Percentiles rank a stretch among this genome's conserved stretches.
Evolutionary conservation across 2,113 vertebrate species (phyloP).

Genomic region (Thamnophis sirtalis): DNA sequence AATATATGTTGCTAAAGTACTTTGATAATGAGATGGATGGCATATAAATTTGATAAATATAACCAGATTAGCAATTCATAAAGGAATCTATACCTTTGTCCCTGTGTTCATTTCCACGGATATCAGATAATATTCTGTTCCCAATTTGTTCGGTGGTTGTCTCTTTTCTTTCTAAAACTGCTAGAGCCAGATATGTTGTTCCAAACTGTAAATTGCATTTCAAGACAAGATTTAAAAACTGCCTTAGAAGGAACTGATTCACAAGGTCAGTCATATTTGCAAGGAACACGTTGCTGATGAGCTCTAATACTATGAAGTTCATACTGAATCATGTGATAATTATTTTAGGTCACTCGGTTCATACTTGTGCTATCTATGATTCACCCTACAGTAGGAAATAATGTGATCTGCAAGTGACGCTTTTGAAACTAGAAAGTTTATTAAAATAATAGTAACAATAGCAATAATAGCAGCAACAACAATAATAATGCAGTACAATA

Average conservation of each 20-base stretch:
- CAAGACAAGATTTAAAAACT: background rate
- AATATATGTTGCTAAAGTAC: conserved; percentile 17
- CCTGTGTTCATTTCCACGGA: background rate
- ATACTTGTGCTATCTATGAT: background rate
- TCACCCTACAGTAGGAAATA: background rate
- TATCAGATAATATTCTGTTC: background rate
- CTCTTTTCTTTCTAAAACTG: background rate
- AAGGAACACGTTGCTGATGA: background rate
- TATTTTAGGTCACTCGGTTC: background rate
- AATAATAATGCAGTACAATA: background rate
- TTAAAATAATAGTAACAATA: background rate
- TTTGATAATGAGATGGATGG: background rate
- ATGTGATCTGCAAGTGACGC: background rate
- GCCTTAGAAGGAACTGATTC: background rate
- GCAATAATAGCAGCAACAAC: background rate
- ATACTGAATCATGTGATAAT: background rate
- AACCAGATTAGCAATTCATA: background rate
- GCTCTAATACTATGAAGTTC: background rate
- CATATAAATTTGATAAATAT: background rate
- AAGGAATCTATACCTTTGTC: background rate
- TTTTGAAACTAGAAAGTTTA: background rate
- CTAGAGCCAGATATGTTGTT: background rate
- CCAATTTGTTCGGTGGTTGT: background rate
- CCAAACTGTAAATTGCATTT: background rate
- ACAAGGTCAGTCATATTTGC: background rate